Base-by-base conservation (phyloP, 1,140 invertebrate species). In the Euwallacea fornicatus region DNA sequence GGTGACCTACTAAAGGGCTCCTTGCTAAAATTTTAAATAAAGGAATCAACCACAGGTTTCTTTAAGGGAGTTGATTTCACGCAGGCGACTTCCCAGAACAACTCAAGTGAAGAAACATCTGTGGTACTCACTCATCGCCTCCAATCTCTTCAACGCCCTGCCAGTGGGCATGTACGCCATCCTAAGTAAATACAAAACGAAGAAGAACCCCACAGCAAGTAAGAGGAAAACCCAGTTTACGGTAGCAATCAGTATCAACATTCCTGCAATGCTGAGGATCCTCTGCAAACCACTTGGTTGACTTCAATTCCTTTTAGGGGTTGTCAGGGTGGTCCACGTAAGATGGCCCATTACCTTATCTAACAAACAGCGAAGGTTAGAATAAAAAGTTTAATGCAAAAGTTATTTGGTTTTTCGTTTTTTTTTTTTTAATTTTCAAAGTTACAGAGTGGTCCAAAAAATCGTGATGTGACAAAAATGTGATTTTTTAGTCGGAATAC, bases 1-100 rank as follows among this genome's bases (percentile, higher is more conserved):
- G 79, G 71, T 91, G 90, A 8, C 85, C 87, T 75, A 90, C 90
- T 0, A 93, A 85, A 11, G 91, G 91, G 75, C 85, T 86, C 54
- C 86, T 81, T 54, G 76, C 78, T 79, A 58, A 61, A 75, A 73
- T 55, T 16, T 63, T 10, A 33, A 33, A 33, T 33, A 33, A 33
- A 33, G 21, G 4, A 33, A 33, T 33, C 21, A 33, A 2, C 21
- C 21, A 33, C 21, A 4, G 21, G 21, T 33, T 33, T 33, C 21
- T 4, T 4, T 33, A 33, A 33, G 21, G 21, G 21, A 33, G 4
- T 33, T 33, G 21, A 33, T 33, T 33, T 33, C 21, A 33, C 4
- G 21, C 21, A 33, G 21, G 4, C 21, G 4, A 1, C 21, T 33
- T 33, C 21, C 21, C 21, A 33, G 21, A 33, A 4, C 21, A 33